A percentile compares a stretch with the other conserved stretches of the same genome.
Evolutionary conservation across 2,113 vertebrate species (phyloP).

Genomic region (Forbesichthys papilliferus): DNA sequence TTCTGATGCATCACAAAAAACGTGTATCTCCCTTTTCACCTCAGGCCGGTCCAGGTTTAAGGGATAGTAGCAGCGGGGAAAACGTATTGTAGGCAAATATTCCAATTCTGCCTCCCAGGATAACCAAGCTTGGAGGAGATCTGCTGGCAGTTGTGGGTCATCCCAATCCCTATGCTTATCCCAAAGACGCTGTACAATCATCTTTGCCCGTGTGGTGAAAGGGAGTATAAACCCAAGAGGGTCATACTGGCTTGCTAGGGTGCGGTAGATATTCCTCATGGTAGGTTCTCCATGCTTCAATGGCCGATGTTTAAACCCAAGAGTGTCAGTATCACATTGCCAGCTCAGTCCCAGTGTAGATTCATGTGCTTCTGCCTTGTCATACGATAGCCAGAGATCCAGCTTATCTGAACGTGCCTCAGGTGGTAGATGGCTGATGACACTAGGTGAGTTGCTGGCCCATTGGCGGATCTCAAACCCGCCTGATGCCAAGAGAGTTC

Average conservation of each 20-base stretch:
- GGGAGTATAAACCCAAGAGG: conserved; percentile 7
- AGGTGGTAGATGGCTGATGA: conserved; percentile 7
- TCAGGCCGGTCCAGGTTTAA: no score
- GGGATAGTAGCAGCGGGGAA: no score
- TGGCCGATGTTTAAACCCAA: not conserved
- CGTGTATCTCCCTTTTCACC: no score
- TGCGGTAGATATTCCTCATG: not conserved
- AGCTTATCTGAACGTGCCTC: conserved; percentile 3
- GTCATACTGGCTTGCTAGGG: conserved; percentile 8
- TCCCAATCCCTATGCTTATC: no score
- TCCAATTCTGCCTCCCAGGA: no score
- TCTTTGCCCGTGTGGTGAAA: not conserved
- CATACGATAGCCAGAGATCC: conserved; percentile 11
- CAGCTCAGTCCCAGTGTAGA: conserved; percentile 14
- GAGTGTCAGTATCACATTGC: not conserved
- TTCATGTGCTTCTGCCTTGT: conserved; percentile 2
- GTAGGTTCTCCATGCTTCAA: not conserved
- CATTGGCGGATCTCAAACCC: conserved; percentile 14
- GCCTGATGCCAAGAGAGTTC: not conserved
- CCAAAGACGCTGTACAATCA: no score
- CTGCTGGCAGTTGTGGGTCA: no score
- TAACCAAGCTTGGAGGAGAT: no score
- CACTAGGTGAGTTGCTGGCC: conserved; percentile 2
- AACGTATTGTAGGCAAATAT: no score
- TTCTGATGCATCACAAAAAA: no score